Evolutionary conservation across 2,113 vertebrate genomes (phyloP), one percentile per base, ranked within the genome.

Genomic region (Platysternon megacephalum): DNA sequence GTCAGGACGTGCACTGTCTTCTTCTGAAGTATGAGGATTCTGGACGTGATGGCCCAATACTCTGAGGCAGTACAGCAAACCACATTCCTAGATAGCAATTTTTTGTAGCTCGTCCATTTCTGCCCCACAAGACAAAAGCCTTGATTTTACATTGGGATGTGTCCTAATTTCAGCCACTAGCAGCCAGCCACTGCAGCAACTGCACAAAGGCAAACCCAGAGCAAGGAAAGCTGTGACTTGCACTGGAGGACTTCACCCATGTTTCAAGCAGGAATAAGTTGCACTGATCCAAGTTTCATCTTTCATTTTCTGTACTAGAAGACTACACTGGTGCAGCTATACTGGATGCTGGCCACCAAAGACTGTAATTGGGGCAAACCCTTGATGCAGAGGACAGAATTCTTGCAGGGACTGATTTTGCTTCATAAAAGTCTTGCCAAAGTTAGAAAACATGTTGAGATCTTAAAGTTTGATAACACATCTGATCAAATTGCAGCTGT

Each of bases 401-500:
- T 91, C 93, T 49, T n/a, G 90, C 94, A 92, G 65, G 0, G 0
- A 79, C 65, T 0, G 0, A 87, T 61, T 91, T 49, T 39, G 16
- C 74, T 46, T 78, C 22, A 46, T 28, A 44, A 22, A 26, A 42
- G 87, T n/a, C 19, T 72, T 22, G 19, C n/a, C 65, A 72, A 72
- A 72, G n/a, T 39, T 72, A 21, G n/a, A 72, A 39, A 39, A 39
- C 39, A 39, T 5, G 2, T 39, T 21, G 35, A 88, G 92, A 85
- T 85, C 39, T 0, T 11, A 44, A 92, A 93, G 93, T 89, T 91
- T 88, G 86, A 90, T 89, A 94, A 93, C 94, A 94, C 79, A 91
- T 56, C 92, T 95, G 93, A 95, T 95, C 95, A 95, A 97, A 96
- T 95, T 97, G 96, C 97, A 97, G 95, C 97, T 97, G 87, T 86